Evolutionary conservation across 1,140 invertebrate species (phyloP).

Genomic region (Colletes latitarsis): DNA sequence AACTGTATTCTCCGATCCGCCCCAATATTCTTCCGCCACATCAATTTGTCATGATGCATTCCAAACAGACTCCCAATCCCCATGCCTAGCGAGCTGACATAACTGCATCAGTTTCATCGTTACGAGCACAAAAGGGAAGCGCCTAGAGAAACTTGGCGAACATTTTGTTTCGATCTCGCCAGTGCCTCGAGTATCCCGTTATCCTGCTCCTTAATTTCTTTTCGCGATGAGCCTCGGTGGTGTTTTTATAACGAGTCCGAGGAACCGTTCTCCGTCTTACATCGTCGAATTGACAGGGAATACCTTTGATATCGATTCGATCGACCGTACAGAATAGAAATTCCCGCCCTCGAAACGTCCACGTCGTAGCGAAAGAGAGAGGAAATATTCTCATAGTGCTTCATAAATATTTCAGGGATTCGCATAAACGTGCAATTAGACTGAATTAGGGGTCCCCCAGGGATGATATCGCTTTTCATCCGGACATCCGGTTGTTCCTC

Average conservation of each 20-base stretch:
- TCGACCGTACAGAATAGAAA: constrained; percentile 32
- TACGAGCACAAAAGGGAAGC: neutral
- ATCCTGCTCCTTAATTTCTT: neutral
- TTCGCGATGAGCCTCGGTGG: neutral
- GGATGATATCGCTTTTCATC: constrained; percentile 59
- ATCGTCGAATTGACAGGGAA: constrained; percentile 17
- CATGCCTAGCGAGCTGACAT: neutral
- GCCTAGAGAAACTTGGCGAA: neutral
- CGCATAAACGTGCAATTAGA: constrained; percentile 68
- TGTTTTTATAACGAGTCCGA: neutral
- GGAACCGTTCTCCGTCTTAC: neutral
- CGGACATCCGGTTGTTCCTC: neutral
- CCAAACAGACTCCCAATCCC: neutral
- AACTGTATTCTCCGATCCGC: neutral
- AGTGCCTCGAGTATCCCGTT: neutral
- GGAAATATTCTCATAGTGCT: constrained; percentile 67
- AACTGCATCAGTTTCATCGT: neutral
- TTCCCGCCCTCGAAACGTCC: constrained; percentile 12
- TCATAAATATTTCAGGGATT: constrained; percentile 72
- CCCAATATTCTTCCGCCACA: neutral
- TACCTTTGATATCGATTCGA: constrained; percentile 52
- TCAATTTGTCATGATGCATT: neutral
- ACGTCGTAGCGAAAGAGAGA: neutral
- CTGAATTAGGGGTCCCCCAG: constrained; percentile 54
- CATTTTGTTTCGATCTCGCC: constrained; percentile 3